phyloP scores from a whole-genome alignment of 92 coral and sea anemone genomes.

The Siderastrea radians region DNA sequence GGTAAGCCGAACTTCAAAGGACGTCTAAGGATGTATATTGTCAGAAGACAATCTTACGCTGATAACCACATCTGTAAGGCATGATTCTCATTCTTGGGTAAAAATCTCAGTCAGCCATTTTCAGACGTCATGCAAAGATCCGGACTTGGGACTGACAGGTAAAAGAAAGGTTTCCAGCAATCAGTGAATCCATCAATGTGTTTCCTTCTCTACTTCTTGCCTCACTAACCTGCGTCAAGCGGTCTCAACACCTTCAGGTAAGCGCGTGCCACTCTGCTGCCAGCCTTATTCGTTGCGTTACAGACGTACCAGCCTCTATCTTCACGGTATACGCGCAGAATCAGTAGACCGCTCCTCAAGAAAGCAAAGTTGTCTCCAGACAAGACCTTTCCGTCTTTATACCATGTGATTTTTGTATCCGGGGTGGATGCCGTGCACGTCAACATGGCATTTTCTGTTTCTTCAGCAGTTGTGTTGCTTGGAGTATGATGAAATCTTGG shows the following conservation, averaged over 20 bases:
- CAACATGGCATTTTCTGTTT: slow-evolving; percentile 53
- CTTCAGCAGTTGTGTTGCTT: slow-evolving; percentile 77
- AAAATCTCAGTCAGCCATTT: no score
- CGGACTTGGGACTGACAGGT: no score
- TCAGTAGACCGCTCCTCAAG: slow-evolving; percentile 44
- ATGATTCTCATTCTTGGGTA: no score
- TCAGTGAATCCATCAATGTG: no score
- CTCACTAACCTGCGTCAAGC: slow-evolving; percentile 40
- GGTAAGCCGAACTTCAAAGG: no score
- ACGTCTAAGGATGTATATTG: no score
- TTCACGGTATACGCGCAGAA: slow-evolving; percentile 46
- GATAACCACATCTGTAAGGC: no score
- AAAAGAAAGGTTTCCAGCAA: no score
- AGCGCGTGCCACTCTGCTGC: slow-evolving; percentile 68
- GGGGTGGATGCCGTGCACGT: slow-evolving; percentile 70
- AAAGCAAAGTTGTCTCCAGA: slow-evolving; percentile 8
- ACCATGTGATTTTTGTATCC: slow-evolving; percentile 76
- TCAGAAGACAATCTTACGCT: no score
- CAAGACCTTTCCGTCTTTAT: slow-evolving; percentile 73
- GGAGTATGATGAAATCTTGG: slow-evolving; percentile 79
- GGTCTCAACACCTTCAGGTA: slow-evolving; percentile 68
- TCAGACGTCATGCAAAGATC: no score
- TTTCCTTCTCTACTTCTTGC: neutral
- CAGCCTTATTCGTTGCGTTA: slow-evolving; percentile 80
- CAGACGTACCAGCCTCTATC: slow-evolving; percentile 89